Evolutionary conservation across 2,888 invertebrate genomes (phyloP).

Genomic region (Caenorhabditis japonica): DNA sequence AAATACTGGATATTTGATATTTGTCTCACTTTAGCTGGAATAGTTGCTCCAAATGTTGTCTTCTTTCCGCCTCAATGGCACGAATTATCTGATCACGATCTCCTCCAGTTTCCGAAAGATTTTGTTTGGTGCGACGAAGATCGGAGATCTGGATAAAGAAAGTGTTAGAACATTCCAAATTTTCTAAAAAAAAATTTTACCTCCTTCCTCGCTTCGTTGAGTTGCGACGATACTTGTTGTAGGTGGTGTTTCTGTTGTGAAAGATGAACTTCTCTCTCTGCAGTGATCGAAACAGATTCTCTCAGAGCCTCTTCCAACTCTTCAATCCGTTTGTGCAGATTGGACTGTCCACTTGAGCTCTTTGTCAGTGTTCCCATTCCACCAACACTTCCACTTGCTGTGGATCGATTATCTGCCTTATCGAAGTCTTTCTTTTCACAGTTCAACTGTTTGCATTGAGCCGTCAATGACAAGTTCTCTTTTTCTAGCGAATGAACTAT

Average conservation of each 20-base stretch:
- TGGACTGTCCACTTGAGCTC: constrained; percentile 13
- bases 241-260: constrained; percentile 79
- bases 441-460: constrained; percentile 55
- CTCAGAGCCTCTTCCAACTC: constrained; percentile 88
- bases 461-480: constrained; percentile 73
- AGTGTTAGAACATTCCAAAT: constrained; percentile 80
- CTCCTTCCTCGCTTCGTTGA: constrained; percentile 42
- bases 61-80: constrained; percentile 82
- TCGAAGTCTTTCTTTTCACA: constrained; percentile 21
- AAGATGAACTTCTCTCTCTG: constrained; percentile 80
- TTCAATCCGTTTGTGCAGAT: constrained; percentile 80
- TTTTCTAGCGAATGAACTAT: constrained; percentile 78
- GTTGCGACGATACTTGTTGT: constrained; percentile 51
- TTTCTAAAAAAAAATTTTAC: constrained; percentile 11
- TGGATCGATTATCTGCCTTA: constrained; percentile 7
- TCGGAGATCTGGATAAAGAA: constrained; percentile 66
- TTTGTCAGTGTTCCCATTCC: constrained; percentile 27
- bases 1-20: background rate
- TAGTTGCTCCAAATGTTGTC: constrained; percentile 84
- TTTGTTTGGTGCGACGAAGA: constrained; percentile 29
- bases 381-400: constrained; percentile 2
- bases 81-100: constrained; percentile 82
- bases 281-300: constrained; percentile 83
- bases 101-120: constrained; percentile 74
- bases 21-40: constrained; percentile 85